Conservation (phyloP, 2,888 invertebrate genomes). For the Tuberolachnus salignus region DNA sequence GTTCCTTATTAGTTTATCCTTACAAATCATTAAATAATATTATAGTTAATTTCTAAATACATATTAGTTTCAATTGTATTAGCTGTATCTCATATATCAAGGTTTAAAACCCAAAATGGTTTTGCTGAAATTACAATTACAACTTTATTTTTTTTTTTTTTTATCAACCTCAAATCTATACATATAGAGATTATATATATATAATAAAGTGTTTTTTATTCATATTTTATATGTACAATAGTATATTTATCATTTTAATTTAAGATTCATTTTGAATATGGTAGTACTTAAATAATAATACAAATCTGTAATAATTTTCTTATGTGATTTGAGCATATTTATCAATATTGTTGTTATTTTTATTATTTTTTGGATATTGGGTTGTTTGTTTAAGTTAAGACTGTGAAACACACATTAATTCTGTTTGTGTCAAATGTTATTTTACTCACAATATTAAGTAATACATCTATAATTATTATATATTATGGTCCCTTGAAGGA, state of each 20-base stretch:
- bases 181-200: neutral
- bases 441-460: neutral
- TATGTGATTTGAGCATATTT: neutral
- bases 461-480: neutral
- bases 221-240: neutral
- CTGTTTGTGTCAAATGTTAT: constrained; percentile 12
- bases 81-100: neutral
- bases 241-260: neutral
- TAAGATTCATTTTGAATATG: neutral
- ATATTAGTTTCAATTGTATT: neutral
- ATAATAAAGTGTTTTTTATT: neutral
- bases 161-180: neutral
- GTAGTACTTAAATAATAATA: neutral
- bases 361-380: constrained; percentile 7
- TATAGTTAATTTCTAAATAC: neutral
- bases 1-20: constrained; percentile 33
- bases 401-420: constrained; percentile 2
- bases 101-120: neutral
- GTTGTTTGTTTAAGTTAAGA: neutral
- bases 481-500: neutral
- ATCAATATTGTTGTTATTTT: neutral
- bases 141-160: too few species aligned
- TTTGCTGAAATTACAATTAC: neutral
- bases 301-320: neutral
- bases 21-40: constrained; percentile 18